Evolutionary conservation across 2,113 vertebrate species (phyloP).

Genomic region (Lagopus leucura): DNA sequence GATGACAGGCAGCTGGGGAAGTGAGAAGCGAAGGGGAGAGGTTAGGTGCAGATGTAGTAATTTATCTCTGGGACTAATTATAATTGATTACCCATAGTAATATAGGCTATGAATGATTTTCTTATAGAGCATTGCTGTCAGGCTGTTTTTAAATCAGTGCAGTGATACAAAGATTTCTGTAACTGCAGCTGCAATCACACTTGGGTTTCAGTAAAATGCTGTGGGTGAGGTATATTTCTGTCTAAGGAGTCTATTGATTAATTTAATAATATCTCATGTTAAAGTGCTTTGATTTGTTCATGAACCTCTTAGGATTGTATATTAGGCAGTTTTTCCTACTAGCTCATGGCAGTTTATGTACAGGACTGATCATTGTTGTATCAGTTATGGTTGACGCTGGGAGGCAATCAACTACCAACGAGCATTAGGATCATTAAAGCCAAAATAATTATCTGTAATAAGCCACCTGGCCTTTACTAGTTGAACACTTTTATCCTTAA

Average conservation of each 20-base stretch:
- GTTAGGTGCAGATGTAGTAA: neutral
- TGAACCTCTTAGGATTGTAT: neutral
- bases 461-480: neutral
- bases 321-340: neutral
- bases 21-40: neutral
- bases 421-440: neutral
- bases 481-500: neutral
- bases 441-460: neutral
- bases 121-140: neutral
- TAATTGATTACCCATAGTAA: neutral
- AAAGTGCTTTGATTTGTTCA: neutral
- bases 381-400: neutral
- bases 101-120: neutral
- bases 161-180: neutral
- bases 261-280: fast-evolving
- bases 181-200: neutral
- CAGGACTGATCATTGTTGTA: neutral
- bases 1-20: neutral
- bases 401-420: neutral
- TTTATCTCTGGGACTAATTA: neutral
- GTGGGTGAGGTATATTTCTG: neutral
- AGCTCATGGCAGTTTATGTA: neutral
- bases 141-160: neutral
- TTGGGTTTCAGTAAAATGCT: neutral
- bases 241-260: neutral